Base-by-base conservation (phyloP, 2,888 invertebrate genomes). In the Nemotelus pantherinus region DNA sequence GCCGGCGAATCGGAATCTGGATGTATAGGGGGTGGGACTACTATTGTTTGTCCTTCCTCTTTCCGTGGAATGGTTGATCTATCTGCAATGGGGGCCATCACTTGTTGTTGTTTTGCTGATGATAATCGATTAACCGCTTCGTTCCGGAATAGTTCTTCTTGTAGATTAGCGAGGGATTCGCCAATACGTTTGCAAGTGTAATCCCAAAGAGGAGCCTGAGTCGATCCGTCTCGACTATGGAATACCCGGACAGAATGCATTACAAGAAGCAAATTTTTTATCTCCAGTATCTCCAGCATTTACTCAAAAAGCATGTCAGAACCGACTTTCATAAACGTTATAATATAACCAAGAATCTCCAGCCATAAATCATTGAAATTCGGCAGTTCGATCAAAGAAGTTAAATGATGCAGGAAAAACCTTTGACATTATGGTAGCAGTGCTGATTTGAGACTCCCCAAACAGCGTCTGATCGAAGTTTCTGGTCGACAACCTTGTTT, bases 211-310 rank as follows among this genome's bases (percentile, higher is more conserved):
- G 93, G 91, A 57, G 93, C 92, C 84, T 92, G 90, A 0, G 91
- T 89, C 0, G 91, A 89, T 0, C 90, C 91, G 79, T 91, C 91
- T 76, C 86, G 86, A 43, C 53, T 72, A 85, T 90, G 87, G 87
- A 93, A 90, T 83, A 92, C 92, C 85, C 88, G 76, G 76, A 98
- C 97, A 0, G 97, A 97, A 85, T 98, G 95, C 98, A 99, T 98
- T 67, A 99, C 99, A 41, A 99, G 89, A 45, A 99, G 89, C 96
- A 99, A 97, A 87, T 99, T 99, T 89, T 99, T 99, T n/a, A n/a
- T n/a, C 89, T 99, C 99, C 83, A 99, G 89, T 10, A 96, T 95
- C 88, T 99, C 99, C 0, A 97, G 95, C 85, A 99, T 97, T 0
- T 98, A 98, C 87, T 99, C 99, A 41, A 93, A 93, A 85, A 98